Conservation (phyloP, 2,113 vertebrate species). For the Mustelus asterias region DNA sequence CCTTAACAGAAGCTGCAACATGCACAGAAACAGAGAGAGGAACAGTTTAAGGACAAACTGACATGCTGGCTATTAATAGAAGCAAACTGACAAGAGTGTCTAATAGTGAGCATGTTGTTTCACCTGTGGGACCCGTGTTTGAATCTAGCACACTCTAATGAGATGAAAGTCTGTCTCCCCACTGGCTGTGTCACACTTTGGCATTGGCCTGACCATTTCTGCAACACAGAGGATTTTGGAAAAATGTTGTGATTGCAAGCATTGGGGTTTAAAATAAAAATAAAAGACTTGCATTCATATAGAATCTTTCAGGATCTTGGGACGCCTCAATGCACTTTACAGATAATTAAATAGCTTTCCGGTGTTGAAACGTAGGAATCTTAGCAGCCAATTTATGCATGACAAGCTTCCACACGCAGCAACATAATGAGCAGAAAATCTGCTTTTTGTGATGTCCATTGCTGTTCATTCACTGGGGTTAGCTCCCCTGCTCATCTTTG, state of each 20-base stretch:
- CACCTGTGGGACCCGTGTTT: neutral
- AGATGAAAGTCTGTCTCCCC: neutral
- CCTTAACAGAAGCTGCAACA: neutral
- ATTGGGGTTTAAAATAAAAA: neutral
- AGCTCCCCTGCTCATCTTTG: neutral
- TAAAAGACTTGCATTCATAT: too few relatives aligned
- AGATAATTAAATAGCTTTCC: neutral
- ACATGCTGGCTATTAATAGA: neutral
- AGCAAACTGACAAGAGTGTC: neutral
- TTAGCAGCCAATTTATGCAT: neutral
- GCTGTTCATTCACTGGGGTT: neutral
- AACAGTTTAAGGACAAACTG: neutral
- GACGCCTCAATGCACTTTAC: neutral
- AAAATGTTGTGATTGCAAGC: neutral
- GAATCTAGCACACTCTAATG: neutral
- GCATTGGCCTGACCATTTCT: neutral
- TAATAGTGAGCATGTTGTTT: neutral
- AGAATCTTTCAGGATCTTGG: neutral
- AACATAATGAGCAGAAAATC: neutral
- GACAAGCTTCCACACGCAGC: neutral
- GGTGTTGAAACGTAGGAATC: neutral
- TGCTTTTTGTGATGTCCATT: neutral
- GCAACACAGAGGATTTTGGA: neutral
- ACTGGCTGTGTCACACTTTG: neutral
- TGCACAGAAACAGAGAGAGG: neutral